Evolutionary conservation across 2,797 vertebrate species (phyloP).

Genomic region (Oreochromis grahami): DNA sequence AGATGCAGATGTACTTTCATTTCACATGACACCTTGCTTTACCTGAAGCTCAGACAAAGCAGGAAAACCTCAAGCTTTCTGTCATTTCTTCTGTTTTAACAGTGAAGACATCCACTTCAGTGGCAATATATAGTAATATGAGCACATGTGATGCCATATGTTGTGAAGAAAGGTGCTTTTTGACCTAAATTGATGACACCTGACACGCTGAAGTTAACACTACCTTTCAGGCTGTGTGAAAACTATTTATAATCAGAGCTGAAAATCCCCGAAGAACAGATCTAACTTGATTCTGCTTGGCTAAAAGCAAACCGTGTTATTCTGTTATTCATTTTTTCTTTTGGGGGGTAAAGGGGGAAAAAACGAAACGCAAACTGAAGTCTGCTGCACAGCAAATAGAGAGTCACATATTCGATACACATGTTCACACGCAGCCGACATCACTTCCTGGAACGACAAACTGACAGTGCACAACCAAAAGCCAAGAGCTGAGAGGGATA

Average conservation of each 20-base stretch:
- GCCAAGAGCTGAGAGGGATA: slow-evolving; percentile 42
- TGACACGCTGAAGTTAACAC: slow-evolving; percentile 3
- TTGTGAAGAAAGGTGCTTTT: background rate
- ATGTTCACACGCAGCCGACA: background rate
- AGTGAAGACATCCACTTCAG: slow-evolving; percentile 5
- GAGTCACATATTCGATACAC: background rate
- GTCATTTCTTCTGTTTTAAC: slow-evolving; percentile 8
- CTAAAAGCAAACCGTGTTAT: background rate
- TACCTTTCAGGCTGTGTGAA: slow-evolving; percentile 1
- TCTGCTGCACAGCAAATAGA: background rate
- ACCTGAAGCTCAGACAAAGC: slow-evolving; percentile 48
- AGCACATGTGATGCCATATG: slow-evolving; percentile 1
- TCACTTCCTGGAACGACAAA: slow-evolving; percentile 10
- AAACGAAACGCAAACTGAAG: background rate
- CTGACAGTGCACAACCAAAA: slow-evolving; percentile 4
- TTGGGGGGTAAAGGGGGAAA: background rate
- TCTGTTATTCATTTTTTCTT: background rate
- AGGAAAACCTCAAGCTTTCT: slow-evolving; percentile 34
- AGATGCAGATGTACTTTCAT: slow-evolving; percentile 39
- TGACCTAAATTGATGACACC: slow-evolving; percentile 11
- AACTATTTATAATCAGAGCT: slow-evolving; percentile 8
- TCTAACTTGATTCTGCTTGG: background rate
- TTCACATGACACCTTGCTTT: slow-evolving; percentile 48
- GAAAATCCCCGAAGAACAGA: background rate
- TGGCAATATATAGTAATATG: background rate